A percentile compares a stretch with the other conserved stretches of the same genome.
phyloP scores from a whole-genome alignment of 2,888 invertebrate genomes.

The Sinodicranocentrus sp. region DNA sequence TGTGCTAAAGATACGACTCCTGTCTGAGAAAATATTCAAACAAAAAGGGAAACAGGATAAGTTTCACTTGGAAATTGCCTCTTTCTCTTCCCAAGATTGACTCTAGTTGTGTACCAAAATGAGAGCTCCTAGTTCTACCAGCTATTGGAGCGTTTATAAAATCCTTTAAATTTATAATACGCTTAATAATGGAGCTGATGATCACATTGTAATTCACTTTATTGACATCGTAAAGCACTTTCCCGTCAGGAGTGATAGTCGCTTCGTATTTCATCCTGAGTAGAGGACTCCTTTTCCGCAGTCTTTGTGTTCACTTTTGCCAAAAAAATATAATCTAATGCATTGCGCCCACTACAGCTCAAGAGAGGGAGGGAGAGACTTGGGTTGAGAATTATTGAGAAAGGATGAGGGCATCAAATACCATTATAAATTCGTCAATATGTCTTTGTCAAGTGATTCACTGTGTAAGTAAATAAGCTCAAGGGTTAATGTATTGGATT shows the following conservation, averaged over 20 bases:
- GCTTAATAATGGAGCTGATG: conserved; percentile 32
- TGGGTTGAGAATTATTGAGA: conserved; percentile 33
- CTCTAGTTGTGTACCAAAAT: too few species aligned
- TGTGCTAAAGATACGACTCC: too few species aligned
- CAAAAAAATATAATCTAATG: too few species aligned
- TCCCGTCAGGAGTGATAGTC: conserved; percentile 50
- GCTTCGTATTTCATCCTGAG: conserved; percentile 24
- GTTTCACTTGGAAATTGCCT: too few species aligned
- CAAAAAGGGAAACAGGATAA: too few species aligned
- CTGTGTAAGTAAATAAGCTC: conserved; percentile 60
- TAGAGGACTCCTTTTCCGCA: neutral
- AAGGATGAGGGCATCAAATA: conserved; percentile 54
- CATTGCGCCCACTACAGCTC: too few species aligned
- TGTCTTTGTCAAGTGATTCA: conserved; percentile 63
- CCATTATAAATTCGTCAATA: conserved; percentile 68
- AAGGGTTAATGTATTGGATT: conserved; percentile 61
- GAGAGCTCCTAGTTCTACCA: too few species aligned
- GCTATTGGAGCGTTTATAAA: conserved; percentile 29
- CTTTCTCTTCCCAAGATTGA: too few species aligned
- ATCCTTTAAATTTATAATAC: conserved; percentile 45
- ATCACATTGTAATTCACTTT: conserved; percentile 64
- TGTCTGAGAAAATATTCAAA: too few species aligned
- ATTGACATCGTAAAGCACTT: conserved; percentile 65
- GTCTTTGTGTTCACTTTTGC: neutral
- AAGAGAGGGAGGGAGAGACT: conserved; percentile 21